Base-by-base conservation (phyloP, 2,113 vertebrate species). In the Nanorana parkeri region DNA sequence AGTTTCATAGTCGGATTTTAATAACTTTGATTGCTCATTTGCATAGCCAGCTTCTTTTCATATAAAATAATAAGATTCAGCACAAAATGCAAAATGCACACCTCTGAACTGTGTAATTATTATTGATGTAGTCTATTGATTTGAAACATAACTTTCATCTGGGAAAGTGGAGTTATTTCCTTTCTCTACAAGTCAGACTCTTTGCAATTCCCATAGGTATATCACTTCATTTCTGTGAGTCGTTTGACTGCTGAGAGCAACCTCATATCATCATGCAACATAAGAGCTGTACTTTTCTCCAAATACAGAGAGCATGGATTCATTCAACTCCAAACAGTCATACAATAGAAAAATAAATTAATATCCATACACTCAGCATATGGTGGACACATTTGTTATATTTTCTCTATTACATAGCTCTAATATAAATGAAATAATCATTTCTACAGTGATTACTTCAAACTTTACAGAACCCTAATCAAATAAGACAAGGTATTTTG, bases 111-210 rank as follows among this genome's bases (percentile, higher is more conserved):
- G 61, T 67, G 71, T 67, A 75, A 82, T 75, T 74, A 75, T 74
- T 82, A 74, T 75, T 82, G 80, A 82, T 82, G 80, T 66, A 23
- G 47, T 65, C 69, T 75, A 82, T 82, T 82, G 80, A 82, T 82
- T 67, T 75, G 71, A 74, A 75, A 82, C 63, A 81, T 81, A 75
- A 75, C 71, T 82, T 74, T 82, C 69, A 74, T 74, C 80, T 75
- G 61, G 52, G 51, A 82, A 82, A 81, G 69, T 67, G 61, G 28
- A 73, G 54, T 82, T 36, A 56, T 67, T 67, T 82, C 61, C 69
- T 56, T 75, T 73, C 69, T 82, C 28, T 73, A 41, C 71, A 67
- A 82, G 61, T 58, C 63, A 67, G 80, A 82, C 61, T 67, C 58
- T 75, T 58, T 60, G 58, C 6, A 17, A 66, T 73, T 65, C 79